Evolutionary conservation across 2,797 vertebrate genomes (phyloP), one percentile per base, ranked within the genome.

Genomic region (Clamator glandarius): DNA sequence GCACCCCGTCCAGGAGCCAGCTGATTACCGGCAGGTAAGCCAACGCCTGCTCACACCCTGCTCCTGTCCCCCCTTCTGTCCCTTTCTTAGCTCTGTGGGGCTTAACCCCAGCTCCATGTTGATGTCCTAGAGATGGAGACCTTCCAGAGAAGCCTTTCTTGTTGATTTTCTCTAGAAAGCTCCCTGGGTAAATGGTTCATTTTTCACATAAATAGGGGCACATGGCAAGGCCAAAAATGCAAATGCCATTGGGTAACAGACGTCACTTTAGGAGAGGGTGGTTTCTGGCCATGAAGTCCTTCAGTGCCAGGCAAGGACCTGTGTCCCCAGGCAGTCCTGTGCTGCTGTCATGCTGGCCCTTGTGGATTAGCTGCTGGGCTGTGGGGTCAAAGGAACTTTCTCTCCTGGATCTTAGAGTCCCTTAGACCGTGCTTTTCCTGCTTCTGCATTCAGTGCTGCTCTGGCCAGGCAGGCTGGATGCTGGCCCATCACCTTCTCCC

Each of bases 21-120:
- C 98, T 99, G 89, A 99, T 99, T 92, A 99, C 99, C 0, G 99
- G 99, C 97, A 99, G 99, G 99, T 99, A 98, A 97, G 97, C 15
- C 66, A 84, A 66, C 0, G 1, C 57, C 59, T 33, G 44, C 31
- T 80, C 16, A 28, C 58, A 36, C 3, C 19, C 41, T 14, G 0
- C 33, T 55, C 2, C 0, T 54, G 51, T 42, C 7, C 35, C 36
- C n/a, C 0, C 41, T 85, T 48, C 50, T 7, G 9, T 69, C 33
- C 59, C 21, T 62, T 75, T 62, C n/a, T 8, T 58, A 57, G 20
- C 23, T 73, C 39, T 51, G 28, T 2, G 11, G 10, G 68, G 29
- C 26, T 85, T 61, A 57, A 80, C 14, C 26, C 50, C 55, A 20
- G 7, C 23, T 78, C 1, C 0, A 28, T 4, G 2, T 21, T 15